phyloP scores from a whole-genome alignment of 2,797 vertebrate genomes.

The Tympanoctomys barrerae region DNA sequence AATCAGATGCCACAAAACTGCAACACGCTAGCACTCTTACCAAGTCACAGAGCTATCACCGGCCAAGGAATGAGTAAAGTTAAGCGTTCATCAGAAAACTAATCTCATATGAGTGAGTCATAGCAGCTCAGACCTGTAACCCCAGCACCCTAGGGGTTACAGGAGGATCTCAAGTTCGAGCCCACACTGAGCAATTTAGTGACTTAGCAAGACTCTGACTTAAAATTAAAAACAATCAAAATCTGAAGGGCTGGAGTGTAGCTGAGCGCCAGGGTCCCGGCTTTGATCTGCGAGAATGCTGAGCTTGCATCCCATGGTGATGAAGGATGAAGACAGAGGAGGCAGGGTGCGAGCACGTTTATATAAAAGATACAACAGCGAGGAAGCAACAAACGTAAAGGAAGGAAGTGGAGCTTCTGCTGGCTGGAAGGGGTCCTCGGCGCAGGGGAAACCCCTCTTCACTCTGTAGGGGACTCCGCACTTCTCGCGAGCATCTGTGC shows the following conservation, averaged over 20 bases:
- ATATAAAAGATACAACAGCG: neutral
- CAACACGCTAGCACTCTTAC: neutral
- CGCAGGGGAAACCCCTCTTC: neutral
- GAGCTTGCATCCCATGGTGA: neutral
- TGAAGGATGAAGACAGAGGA: neutral
- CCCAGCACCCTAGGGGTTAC: neutral
- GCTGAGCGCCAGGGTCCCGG: neutral
- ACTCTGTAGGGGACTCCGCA: neutral
- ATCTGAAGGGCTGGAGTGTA: neutral
- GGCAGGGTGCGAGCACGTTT: neutral
- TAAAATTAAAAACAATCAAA: neutral
- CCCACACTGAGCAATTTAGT: neutral
- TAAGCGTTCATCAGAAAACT: conserved; percentile 32
- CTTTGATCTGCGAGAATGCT: neutral
- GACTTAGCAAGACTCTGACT: neutral
- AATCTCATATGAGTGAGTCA: neutral
- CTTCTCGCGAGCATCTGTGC: neutral
- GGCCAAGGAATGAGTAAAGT: neutral
- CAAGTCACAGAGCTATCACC: conserved; percentile 44
- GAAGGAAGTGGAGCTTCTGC: neutral
- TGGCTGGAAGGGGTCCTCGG: neutral
- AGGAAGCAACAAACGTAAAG: neutral
- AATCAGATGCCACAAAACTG: neutral
- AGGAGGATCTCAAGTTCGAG: neutral
- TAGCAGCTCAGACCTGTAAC: neutral